Conservation (phyloP, 1,140 invertebrate species). For the Zophobas morio region DNA sequence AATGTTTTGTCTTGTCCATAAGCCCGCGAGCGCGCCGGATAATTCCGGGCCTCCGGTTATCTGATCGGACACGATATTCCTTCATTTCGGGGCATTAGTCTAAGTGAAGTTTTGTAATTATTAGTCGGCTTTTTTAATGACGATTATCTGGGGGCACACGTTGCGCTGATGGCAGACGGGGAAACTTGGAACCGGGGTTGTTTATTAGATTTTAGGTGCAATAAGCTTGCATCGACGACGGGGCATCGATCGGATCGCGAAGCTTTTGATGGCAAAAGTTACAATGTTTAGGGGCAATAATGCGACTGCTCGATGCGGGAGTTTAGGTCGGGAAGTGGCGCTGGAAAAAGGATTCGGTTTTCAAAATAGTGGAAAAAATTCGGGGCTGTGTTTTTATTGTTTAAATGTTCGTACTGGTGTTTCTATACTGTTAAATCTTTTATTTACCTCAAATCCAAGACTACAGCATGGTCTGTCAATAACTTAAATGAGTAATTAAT, state of each 20-base stretch:
- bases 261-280: too few relatives aligned
- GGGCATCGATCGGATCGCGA: not conserved
- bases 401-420: too few relatives aligned
- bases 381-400: too few relatives aligned
- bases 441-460: too few relatives aligned
- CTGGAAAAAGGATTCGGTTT: too few relatives aligned
- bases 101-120: constrained; percentile 39
- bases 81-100: constrained; percentile 39
- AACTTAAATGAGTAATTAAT: too few relatives aligned
- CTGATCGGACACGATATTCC: constrained; percentile 36
- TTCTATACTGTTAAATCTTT: too few relatives aligned
- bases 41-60: constrained; percentile 27
- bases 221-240: not conserved
- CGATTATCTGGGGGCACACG: constrained; percentile 15
- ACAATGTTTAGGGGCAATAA: too few relatives aligned
- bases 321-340: too few relatives aligned
- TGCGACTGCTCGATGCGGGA: too few relatives aligned
- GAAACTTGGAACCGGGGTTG: not conserved
- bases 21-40: constrained; percentile 11
- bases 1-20: constrained; percentile 40
- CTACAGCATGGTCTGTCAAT: too few relatives aligned
- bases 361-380: too few relatives aligned
- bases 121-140: constrained; percentile 8
- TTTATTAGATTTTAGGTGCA: constrained; percentile 10
- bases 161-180: not conserved